These are phyloP conservation scores for Dryomyza anilis DNA, from an alignment of 2,888 invertebrate genomes.

Conservation along the genomic window DNA sequence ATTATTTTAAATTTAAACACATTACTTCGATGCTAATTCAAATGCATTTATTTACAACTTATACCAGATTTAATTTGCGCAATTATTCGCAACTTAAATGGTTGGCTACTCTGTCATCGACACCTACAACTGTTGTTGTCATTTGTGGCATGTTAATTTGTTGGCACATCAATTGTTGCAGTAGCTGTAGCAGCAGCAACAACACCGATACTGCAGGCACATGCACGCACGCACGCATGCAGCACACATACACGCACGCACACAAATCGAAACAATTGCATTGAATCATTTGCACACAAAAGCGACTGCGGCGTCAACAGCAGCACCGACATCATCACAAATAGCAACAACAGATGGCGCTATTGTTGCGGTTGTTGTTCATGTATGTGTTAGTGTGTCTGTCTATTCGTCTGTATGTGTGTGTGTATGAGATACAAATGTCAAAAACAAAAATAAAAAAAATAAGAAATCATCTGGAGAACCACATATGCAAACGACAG, in stretches of 20 bases:
- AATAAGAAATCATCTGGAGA: not conserved
- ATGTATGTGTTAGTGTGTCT: no score
- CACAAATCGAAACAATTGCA: constrained; percentile 9
- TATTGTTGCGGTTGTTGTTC: not conserved
- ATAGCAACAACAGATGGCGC: constrained; percentile 3
- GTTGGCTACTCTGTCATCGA: constrained; percentile 15
- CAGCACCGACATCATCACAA: not conserved
- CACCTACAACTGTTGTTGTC: constrained; percentile 32
- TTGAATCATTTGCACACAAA: no score
- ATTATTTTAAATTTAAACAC: no score
- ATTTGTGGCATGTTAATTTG: constrained; percentile 59
- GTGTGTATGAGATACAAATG: not conserved
- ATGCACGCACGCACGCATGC: not conserved
- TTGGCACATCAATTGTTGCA: constrained; percentile 56
- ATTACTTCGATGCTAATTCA: no score
- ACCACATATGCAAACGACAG: not conserved
- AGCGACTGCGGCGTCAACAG: no score
- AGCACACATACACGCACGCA: constrained; percentile 12
- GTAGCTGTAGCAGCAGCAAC: constrained; percentile 31
- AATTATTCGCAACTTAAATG: not conserved
- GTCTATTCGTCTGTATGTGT: not conserved
- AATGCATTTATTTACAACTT: no score
- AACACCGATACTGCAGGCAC: not conserved
- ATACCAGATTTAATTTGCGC: no score
- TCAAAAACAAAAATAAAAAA: not conserved